Evolutionary conservation across 2,888 invertebrate genomes (phyloP).

Genomic region (Muschampia plurimacula): DNA sequence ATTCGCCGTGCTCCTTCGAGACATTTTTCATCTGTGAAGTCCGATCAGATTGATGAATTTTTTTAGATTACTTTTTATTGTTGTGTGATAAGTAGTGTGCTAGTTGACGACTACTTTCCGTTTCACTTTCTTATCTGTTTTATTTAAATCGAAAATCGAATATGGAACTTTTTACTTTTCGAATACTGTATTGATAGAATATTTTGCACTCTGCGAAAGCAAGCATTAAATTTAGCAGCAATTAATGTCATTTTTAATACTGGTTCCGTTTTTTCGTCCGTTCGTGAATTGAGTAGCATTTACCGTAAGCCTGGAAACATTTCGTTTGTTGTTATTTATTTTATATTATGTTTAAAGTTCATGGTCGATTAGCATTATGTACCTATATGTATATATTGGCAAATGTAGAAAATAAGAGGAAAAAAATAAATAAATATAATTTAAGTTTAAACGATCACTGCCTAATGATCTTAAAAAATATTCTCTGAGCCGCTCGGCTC

Average conservation of each 20-base stretch:
- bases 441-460: conserved; percentile 65
- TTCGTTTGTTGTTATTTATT: conserved; percentile 42
- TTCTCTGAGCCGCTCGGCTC: conserved; percentile 60
- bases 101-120: conserved; percentile 49
- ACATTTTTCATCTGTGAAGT: conserved; percentile 97
- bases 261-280: neutral
- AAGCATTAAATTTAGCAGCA: neutral
- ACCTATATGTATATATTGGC: conserved; percentile 23
- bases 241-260: neutral
- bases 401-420: conserved; percentile 41
- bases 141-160: conserved; percentile 1
- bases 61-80: conserved; percentile 45
- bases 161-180: conserved; percentile 1
- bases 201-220: neutral
- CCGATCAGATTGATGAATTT: conserved; percentile 76
- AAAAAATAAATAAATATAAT: conserved; percentile 48
- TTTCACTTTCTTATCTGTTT: conserved; percentile 4
- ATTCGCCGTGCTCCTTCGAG: conserved; percentile 96
- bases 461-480: conserved; percentile 63
- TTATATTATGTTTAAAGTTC: conserved; percentile 35
- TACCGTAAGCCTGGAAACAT: conserved; percentile 4
- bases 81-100: conserved; percentile 64
- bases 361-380: conserved; percentile 29
- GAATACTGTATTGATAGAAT: neutral
- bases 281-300: neutral